Conservation (phyloP, 2,113 vertebrate genomes). For the Formicarius rufipectus region DNA sequence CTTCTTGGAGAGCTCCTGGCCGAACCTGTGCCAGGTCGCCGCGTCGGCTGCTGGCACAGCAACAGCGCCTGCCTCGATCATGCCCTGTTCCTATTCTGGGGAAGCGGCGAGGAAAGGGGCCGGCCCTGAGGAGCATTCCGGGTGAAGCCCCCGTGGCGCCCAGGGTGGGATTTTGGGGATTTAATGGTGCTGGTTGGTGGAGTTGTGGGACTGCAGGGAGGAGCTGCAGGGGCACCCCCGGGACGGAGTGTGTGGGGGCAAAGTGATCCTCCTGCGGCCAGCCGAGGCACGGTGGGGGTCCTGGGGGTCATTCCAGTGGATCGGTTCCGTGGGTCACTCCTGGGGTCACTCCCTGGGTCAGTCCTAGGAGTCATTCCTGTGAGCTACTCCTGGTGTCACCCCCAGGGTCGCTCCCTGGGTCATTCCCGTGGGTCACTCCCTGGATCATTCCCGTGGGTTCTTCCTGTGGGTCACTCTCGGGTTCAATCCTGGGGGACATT, state of each 20-base stretch:
- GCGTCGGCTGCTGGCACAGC: rapidly evolving
- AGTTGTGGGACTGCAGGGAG: too few species aligned
- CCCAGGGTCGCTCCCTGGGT: too few species aligned
- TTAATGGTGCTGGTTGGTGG: too few species aligned
- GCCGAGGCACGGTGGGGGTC: background rate
- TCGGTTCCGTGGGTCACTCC: background rate
- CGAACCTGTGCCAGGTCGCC: rapidly evolving
- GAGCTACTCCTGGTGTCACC: too few species aligned
- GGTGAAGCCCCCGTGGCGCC: background rate
- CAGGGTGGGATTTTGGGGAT: background rate
- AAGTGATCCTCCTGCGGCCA: background rate
- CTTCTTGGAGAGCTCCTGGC: background rate
- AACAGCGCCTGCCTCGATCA: background rate
- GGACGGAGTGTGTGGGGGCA: background rate
- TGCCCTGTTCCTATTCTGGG: background rate
- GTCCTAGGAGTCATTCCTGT: too few species aligned
- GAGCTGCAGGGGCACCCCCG: background rate
- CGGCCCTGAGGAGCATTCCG: rapidly evolving
- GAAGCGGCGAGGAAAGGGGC: rapidly evolving
- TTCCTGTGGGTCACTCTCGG: background rate
- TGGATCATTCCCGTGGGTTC: too few species aligned
- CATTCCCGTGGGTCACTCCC: too few species aligned
- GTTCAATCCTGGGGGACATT: too few species aligned
- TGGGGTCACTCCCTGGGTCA: too few species aligned
- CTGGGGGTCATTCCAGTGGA: background rate